These are phyloP conservation scores for Morone chrysops DNA, from an alignment of 2,113 vertebrate genomes.

Conservation along the genomic window DNA sequence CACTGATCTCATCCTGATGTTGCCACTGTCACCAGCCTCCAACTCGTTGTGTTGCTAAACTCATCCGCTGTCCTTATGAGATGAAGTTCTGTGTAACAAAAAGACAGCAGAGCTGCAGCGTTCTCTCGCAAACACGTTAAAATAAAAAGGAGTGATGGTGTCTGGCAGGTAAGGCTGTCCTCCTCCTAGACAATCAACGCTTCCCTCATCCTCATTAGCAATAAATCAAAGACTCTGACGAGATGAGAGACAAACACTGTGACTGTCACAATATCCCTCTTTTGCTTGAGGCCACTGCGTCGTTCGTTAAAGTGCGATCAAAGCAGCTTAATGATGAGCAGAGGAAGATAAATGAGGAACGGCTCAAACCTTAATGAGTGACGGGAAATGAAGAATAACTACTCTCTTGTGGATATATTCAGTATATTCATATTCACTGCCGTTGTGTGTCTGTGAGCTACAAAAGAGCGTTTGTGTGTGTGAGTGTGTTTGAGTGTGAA, in stretches of 20 bases:
- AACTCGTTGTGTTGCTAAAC: neutral
- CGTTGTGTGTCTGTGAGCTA: constrained; percentile 47
- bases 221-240: constrained; percentile 58
- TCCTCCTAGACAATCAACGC: constrained; percentile 38
- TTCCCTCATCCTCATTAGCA: constrained; percentile 50
- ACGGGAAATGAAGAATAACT: constrained; percentile 58
- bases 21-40: neutral
- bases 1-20: neutral
- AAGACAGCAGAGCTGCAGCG: neutral
- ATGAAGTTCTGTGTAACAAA: neutral
- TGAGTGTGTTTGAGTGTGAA: constrained; percentile 69
- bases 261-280: constrained; percentile 56
- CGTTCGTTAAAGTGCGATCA: constrained; percentile 66
- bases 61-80: constrained; percentile 3
- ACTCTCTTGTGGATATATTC: constrained; percentile 64
- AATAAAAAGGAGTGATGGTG: neutral
- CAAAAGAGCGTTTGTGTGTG: constrained; percentile 43
- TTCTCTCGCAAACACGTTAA: constrained; percentile 1
- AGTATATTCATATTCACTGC: constrained; percentile 50
- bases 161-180: constrained; percentile 31
- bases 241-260: constrained; percentile 47
- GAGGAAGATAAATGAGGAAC: constrained; percentile 54
- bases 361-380: constrained; percentile 62
- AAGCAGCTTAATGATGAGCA: constrained; percentile 74
- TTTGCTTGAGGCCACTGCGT: constrained; percentile 52